Base-by-base conservation (phyloP, 2,797 vertebrate genomes). In the Monodelphis domestica region DNA sequence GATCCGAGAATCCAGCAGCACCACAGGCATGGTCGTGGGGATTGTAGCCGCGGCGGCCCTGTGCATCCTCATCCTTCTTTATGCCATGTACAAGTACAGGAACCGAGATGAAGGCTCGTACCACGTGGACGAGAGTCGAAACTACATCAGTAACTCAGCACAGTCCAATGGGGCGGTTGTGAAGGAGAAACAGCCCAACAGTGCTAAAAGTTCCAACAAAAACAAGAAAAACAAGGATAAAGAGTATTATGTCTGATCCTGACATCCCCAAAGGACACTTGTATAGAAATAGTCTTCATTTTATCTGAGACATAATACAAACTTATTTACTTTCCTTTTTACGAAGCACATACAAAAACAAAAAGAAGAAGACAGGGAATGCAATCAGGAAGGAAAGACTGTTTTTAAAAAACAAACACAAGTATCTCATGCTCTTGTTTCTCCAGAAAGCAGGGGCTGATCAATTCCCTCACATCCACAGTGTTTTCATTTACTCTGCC, bases 221-320 rank as follows among this genome's bases (percentile, higher is more conserved):
- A 99, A 98, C 97, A 99, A 99, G 99, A 99, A 99, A 98, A 99
- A 99, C 98, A 99, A 99, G 98, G 99, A 99, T 98, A 99, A 99
- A 98, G 99, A 99, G 98, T 99, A 99, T 98, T 99, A 99, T 54
- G 99, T 99, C 99, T 99, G 99, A 99, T 99, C 98, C 97, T 98
- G 96, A 97, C 97, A 98, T 98, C 98, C 94, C 98, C 98, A 98
- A 98, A 98, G 98, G 98, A 99, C 98, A 97, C 98, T 98, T 99
- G 99, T 99, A 99, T 99, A 99, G 99, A 98, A 99, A 99, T 99
- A 99, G 99, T 99, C 99, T 98, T 99, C 98, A 99, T 99, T 99
- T 99, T 99, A 99, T 98, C 98, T 98, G 98, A 99, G 98, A 99
- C 98, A 98, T 99, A 98, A 98, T 98, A 98, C 98, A 98, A 99